phyloP scores from a whole-genome alignment of 2,797 vertebrate species.

The Sylvia borin region DNA sequence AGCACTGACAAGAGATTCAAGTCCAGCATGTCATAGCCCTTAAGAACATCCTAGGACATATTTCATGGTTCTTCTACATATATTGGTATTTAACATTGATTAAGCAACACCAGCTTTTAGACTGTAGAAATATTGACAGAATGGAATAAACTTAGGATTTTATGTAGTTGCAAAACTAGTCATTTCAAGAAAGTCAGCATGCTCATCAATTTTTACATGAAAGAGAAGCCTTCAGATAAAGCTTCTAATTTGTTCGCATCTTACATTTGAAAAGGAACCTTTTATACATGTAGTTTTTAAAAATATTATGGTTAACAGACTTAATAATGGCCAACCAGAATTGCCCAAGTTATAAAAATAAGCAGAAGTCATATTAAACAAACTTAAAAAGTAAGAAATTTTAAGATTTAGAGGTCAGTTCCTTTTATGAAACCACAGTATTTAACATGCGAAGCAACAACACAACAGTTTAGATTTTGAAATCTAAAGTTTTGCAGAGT shows the following conservation, averaged over 20 bases:
- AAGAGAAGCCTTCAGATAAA: background rate
- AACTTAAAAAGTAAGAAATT: background rate
- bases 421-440: background rate
- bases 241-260: background rate
- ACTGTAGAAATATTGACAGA: background rate
- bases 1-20: background rate
- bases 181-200: background rate
- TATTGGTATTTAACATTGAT: accelerated
- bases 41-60: background rate
- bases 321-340: background rate
- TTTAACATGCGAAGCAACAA: background rate
- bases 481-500: background rate
- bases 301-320: background rate
- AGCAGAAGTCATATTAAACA: background rate
- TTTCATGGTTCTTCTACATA: background rate
- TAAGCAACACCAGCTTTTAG: background rate
- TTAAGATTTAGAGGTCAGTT: background rate
- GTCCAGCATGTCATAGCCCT: background rate
- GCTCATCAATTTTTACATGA: background rate
- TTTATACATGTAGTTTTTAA: background rate
- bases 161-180: background rate
- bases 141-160: background rate
- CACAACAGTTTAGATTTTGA: background rate
- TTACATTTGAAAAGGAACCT: background rate
- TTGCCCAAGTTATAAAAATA: background rate